Evolutionary conservation across 2,797 vertebrate genomes (phyloP).

Genomic region (Fundulus diaphanus): DNA sequence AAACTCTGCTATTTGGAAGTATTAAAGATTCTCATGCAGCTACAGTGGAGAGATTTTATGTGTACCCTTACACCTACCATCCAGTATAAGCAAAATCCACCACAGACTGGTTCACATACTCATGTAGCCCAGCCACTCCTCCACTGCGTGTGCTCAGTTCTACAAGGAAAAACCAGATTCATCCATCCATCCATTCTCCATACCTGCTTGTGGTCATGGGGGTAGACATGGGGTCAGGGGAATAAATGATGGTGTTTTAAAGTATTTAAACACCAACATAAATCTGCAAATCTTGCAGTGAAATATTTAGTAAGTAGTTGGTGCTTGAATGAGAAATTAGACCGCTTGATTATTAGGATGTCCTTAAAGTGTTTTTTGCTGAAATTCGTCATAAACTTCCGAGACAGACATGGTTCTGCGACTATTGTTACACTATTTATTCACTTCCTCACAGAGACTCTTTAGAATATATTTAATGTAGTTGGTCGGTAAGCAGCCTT

Average conservation of each 20-base stretch:
- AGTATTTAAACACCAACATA: not conserved
- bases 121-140: too few species aligned
- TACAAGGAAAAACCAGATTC: too few species aligned
- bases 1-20: not conserved
- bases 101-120: too few species aligned
- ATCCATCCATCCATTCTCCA: too few species aligned
- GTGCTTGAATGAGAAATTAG: conserved; percentile 6
- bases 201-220: too few species aligned
- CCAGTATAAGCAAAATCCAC: too few species aligned
- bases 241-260: not conserved
- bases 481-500: conserved; percentile 30
- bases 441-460: conserved; percentile 9
- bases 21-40: not conserved
- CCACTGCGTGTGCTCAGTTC: too few species aligned
- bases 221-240: too few species aligned
- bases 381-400: conserved; percentile 6
- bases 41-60: not conserved
- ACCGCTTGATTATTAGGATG: not conserved
- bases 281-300: not conserved
- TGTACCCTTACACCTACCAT: too few species aligned
- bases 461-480: conserved; percentile 29
- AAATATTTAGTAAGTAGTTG: conserved; percentile 6
- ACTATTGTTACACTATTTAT: conserved; percentile 2
- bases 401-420: not conserved
- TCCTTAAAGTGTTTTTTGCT: not conserved